Percentiles rank a stretch among this genome's conserved stretches.
These are phyloP conservation scores for Xiphophorus maculatus DNA, from an alignment of 2,113 vertebrate species.

Conservation along the genomic window DNA sequence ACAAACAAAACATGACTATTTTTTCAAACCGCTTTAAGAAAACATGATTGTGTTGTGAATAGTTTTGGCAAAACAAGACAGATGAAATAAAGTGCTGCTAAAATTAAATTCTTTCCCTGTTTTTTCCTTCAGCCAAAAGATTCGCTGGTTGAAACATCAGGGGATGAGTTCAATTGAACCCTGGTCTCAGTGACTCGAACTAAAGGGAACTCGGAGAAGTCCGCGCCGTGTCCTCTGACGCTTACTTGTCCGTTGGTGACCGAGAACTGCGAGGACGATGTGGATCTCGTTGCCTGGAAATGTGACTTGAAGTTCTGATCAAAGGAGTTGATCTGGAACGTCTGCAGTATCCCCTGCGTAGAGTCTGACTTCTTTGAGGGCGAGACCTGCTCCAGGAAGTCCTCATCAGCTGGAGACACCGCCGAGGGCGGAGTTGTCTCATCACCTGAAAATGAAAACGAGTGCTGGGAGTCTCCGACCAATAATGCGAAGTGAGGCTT, in stretches of 20 bases:
- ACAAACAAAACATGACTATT: slow-evolving; percentile 1
- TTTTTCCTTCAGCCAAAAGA: slow-evolving; percentile 90
- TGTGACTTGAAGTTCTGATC: slow-evolving; percentile 96
- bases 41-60: slow-evolving; percentile 79
- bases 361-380: slow-evolving; percentile 94
- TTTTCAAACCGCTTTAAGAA: slow-evolving; percentile 38
- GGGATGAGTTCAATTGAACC: slow-evolving; percentile 95
- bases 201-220: slow-evolving; percentile 96
- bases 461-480: slow-evolving; percentile 94
- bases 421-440: slow-evolving; percentile 92
- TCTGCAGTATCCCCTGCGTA: slow-evolving; percentile 91
- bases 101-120: slow-evolving; percentile 44
- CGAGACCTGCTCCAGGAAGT: slow-evolving; percentile 96
- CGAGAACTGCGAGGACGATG: slow-evolving; percentile 91
- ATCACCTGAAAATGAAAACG: slow-evolving; percentile 96
- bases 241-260: slow-evolving; percentile 96
- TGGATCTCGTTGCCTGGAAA: slow-evolving; percentile 90
- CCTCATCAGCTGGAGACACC: slow-evolving; percentile 93
- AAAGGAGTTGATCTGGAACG: slow-evolving; percentile 95
- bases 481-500: slow-evolving; percentile 97
- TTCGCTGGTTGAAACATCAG: slow-evolving; percentile 94
- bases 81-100: slow-evolving; percentile 93
- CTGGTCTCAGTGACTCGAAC: slow-evolving; percentile 94
- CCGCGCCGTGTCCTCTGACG: slow-evolving; percentile 91
- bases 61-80: slow-evolving; percentile 82